phyloP scores from a whole-genome alignment of 35 echinoderm and acorn worm species.

The Nesometra sesokonis region DNA sequence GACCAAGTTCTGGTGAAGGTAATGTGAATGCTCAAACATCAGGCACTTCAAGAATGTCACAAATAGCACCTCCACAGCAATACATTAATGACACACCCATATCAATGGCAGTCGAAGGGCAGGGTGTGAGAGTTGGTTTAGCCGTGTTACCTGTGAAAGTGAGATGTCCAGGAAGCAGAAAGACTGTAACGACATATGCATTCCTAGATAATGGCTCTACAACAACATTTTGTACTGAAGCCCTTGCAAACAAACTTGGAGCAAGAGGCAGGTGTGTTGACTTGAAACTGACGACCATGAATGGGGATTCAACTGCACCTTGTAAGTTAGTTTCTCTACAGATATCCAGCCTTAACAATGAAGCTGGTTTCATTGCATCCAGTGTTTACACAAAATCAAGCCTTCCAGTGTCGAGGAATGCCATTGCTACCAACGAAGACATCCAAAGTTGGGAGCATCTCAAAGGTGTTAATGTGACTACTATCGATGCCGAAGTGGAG shows the following conservation, averaged over 20 bases:
- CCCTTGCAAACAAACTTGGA: neutral
- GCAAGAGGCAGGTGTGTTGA: neutral
- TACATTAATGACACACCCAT: neutral
- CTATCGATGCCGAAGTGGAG: constrained; percentile 16
- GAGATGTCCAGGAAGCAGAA: neutral
- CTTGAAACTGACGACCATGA: neutral
- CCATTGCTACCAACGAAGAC: neutral
- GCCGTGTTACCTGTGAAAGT: neutral
- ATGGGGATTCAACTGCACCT: neutral
- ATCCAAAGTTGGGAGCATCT: constrained; percentile 38
- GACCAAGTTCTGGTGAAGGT: neutral
- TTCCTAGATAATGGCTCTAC: neutral
- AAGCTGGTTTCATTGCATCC: neutral
- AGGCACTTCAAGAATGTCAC: neutral
- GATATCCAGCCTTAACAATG: neutral
- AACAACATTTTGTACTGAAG: neutral
- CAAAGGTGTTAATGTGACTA: constrained; percentile 15
- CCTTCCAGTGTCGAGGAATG: neutral
- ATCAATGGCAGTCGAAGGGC: neutral
- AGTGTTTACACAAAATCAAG: neutral
- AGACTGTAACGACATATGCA: neutral
- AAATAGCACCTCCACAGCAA: neutral
- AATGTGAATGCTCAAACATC: neutral
- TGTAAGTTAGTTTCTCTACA: neutral
- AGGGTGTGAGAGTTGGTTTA: neutral